Evolutionary conservation across 2,888 invertebrate genomes (phyloP), one percentile per base, ranked within the genome.

Genomic region (Stramonita haemastoma): DNA sequence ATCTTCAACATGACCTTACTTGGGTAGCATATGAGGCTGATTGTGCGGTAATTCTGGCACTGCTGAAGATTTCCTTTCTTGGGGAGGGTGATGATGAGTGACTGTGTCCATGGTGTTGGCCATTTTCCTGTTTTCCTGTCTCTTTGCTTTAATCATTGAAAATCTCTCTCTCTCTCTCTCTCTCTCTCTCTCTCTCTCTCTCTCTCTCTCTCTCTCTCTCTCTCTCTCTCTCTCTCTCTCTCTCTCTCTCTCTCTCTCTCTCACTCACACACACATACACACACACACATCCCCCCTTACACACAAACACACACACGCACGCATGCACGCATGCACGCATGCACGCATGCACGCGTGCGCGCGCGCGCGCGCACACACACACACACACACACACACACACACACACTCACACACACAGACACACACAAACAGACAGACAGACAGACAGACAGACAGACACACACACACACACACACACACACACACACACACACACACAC

Each of bases 221-320:
- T 32, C n/a, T 70, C 32, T 70, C 66, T 36, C 73, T 87, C 87
- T 87, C 87, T 87, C 87, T 87, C 87, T 87, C 57, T 29, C 26
- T 56, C 46, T 46, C 46, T 46, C 46, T 46, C 46, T 46, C 46
- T 46, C 46, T 46, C 46, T 46, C 46, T 46, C 22, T 73, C 32
- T 29, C 73, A 15, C 29, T 60, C n/a, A 5, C 29, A 73, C 26
- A 11, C 26, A 26, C 81, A 0, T 22, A 26, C 46, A 46, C n/a
- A 77, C 77, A 36, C 81, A 83, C 79, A 83, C 22, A 83, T 26
- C 19, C 81, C 56, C 57, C 56, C 46, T 15, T 56, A 84, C 29
- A 56, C 84, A 86, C 46, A 22, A 29, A 66, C 86, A 34, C 86
- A 34, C 66, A 32, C 66, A 34, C 86, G 15, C 66, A 66, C 34